A percentile compares a stretch with the other conserved stretches of the same genome.
Evolutionary conservation across 2,113 vertebrate species (phyloP).

Genomic region (Thomomys bottae): DNA sequence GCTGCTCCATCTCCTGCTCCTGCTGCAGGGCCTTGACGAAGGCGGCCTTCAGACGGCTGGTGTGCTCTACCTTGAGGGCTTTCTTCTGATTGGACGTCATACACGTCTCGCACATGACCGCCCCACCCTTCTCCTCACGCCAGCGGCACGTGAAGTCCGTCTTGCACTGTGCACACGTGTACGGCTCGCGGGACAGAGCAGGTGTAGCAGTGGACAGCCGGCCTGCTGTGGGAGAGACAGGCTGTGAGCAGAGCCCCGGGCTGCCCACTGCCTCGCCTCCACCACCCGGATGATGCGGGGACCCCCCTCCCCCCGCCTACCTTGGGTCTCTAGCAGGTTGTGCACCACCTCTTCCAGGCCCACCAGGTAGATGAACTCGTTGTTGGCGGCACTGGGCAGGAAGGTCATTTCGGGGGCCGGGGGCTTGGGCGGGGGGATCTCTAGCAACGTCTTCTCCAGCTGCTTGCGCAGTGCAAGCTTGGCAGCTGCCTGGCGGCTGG

Average conservation of each 20-base stretch:
- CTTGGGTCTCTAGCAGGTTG: conserved; percentile 96
- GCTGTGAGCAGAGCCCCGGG: no score
- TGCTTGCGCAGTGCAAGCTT: conserved; percentile 97
- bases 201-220: conserved; percentile 84
- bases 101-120: conserved; percentile 96
- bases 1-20: conserved; percentile 98
- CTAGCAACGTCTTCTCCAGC: conserved; percentile 97
- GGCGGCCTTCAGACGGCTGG: conserved; percentile 95
- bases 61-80: conserved; percentile 96
- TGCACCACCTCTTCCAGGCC: conserved; percentile 98
- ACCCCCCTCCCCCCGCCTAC: conserved; percentile 65
- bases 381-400: conserved; percentile 97
- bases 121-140: conserved; percentile 95
- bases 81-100: conserved; percentile 99
- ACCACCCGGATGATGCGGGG: no score
- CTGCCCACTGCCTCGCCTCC: no score
- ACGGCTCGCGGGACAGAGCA: conserved; percentile 90
- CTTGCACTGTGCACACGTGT: conserved; percentile 95
- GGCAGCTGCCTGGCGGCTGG: conserved; percentile 95
- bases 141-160: conserved; percentile 99
- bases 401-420: conserved; percentile 96
- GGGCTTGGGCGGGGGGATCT: conserved; percentile 97
- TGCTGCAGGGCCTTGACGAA: conserved; percentile 99
- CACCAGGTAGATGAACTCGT: conserved; percentile 98
- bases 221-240: conserved; percentile 77